Percentiles rank a stretch among this genome's conserved stretches.
phyloP scores from a whole-genome alignment of 2,113 vertebrate species.

The Hoplias malabaricus region DNA sequence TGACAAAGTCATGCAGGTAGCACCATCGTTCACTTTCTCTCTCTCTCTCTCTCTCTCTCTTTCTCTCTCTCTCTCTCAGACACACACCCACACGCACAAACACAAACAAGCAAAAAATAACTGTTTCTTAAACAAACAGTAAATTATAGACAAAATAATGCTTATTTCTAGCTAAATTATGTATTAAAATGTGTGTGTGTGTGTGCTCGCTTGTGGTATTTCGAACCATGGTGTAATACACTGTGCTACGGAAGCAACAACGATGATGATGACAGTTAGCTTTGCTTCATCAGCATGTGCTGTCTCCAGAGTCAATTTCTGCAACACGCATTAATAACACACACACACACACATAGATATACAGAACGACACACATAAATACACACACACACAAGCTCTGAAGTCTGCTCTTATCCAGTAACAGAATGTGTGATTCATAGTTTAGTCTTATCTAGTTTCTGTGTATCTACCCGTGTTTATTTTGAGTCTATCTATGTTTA shows the following conservation, averaged over 20 bases:
- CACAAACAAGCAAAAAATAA: background rate
- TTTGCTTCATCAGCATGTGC: conserved; percentile 33
- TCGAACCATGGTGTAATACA: background rate
- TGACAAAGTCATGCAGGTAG: background rate
- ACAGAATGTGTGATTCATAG: no score
- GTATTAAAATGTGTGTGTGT: conserved; percentile 2
- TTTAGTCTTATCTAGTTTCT: no score
- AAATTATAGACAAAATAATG: background rate
- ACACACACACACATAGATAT: background rate
- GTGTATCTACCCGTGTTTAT: no score
- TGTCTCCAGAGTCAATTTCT: conserved; percentile 29
- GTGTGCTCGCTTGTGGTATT: background rate
- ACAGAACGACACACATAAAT: background rate
- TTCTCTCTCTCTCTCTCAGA: background rate
- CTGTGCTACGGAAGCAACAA: background rate
- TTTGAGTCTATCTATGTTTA: no score
- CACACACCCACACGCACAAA: background rate
- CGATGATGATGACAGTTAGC: conserved; percentile 36
- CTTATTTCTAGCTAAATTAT: background rate
- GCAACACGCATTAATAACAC: background rate
- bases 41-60: no score
- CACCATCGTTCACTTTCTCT: background rate
- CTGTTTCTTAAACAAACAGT: background rate
- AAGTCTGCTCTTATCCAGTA: no score
- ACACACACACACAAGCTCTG: conserved; percentile 3